Evolutionary conservation across 2,797 vertebrate species (phyloP).

Genomic region (Tapirus indicus): DNA sequence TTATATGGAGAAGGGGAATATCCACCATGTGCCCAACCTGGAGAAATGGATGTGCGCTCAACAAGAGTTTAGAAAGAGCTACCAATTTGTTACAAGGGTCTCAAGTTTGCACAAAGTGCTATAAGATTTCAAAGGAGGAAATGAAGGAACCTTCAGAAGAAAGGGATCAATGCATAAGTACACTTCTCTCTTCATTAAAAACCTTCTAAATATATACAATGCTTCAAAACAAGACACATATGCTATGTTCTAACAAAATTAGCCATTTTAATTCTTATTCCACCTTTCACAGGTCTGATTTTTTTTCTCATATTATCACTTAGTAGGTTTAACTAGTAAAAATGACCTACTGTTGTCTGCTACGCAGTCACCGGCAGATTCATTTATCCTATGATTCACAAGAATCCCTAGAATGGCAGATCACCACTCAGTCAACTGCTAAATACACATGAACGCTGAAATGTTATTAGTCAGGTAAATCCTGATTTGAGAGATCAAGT

Average conservation of each 20-base stretch:
- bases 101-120: background rate
- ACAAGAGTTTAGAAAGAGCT: background rate
- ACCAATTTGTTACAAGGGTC: background rate
- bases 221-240: slow-evolving; percentile 49
- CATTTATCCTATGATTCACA: slow-evolving; percentile 15
- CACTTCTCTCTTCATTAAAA: slow-evolving; percentile 48
- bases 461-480: slow-evolving; percentile 39
- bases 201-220: background rate
- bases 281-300: background rate
- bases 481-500: background rate
- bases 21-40: background rate
- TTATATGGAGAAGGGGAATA: background rate
- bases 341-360: background rate
- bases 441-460: background rate
- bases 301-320: slow-evolving; percentile 31
- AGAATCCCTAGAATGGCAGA: background rate
- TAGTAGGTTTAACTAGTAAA: slow-evolving; percentile 37
- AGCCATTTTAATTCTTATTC: background rate
- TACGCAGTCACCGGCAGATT: background rate
- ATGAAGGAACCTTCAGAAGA: background rate
- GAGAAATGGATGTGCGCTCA: background rate
- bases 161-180: background rate
- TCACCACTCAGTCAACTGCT: background rate
- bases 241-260: slow-evolving; percentile 8
- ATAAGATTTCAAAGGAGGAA: slow-evolving; percentile 25